These are phyloP conservation scores for Tursiops truncatus DNA, from an alignment of 2,113 vertebrate species.

Conservation along the genomic window DNA sequence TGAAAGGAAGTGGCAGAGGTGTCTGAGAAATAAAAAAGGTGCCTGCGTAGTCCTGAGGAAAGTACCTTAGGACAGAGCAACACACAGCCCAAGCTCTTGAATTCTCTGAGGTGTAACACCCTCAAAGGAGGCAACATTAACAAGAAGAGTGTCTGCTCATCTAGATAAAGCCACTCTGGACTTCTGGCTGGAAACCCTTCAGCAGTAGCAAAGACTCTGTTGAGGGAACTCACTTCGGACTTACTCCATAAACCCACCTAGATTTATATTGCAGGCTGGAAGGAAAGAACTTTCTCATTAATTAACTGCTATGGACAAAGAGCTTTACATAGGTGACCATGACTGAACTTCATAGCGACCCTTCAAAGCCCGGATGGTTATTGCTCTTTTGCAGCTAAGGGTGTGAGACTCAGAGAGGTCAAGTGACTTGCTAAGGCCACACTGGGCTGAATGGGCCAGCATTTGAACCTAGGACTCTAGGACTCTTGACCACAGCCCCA, in stretches of 20 bases:
- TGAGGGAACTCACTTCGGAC: background rate
- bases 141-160: background rate
- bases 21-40: constrained; percentile 56
- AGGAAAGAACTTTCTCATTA: background rate
- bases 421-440: background rate
- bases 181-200: background rate
- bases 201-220: background rate
- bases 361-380: background rate
- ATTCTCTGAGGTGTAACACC: background rate
- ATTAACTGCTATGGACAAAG: background rate
- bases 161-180: background rate
- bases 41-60: background rate
- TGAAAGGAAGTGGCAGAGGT: constrained; percentile 61
- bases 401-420: background rate
- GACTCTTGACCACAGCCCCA: background rate
- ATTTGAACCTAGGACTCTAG: background rate
- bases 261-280: background rate
- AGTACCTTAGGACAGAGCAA: background rate
- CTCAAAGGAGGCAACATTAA: background rate
- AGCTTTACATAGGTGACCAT: background rate
- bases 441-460: too few species aligned
- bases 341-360: background rate
- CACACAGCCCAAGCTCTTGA: background rate
- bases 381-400: background rate
- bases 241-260: background rate